Evolutionary conservation across 2,797 vertebrate genomes (phyloP).

Genomic region (Helicolenus hilgendorfi): DNA sequence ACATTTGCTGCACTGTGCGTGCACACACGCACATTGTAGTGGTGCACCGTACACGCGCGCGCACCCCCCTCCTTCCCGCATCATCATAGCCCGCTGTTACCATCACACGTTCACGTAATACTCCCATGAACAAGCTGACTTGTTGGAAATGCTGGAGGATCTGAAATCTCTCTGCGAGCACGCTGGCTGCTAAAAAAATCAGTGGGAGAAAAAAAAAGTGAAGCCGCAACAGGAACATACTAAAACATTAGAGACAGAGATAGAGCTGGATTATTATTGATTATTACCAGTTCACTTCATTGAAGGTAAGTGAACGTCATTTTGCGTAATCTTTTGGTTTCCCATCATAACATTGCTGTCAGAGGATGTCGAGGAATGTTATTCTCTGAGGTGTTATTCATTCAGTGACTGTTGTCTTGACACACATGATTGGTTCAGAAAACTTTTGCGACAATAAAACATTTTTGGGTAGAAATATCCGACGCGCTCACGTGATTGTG

Average conservation of each 20-base stretch:
- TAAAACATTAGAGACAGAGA: slow-evolving; percentile 21
- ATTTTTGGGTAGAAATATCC: background rate
- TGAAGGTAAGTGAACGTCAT: slow-evolving; percentile 78
- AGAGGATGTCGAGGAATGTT: slow-evolving; percentile 7
- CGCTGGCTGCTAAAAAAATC: slow-evolving; percentile 43
- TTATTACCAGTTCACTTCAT: slow-evolving; percentile 53
- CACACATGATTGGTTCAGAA: background rate
- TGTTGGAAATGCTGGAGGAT: slow-evolving; percentile 82
- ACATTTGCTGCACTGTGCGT: slow-evolving; percentile 60
- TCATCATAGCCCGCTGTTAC: slow-evolving; percentile 69
- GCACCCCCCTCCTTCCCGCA: slow-evolving; percentile 69
- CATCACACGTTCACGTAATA: slow-evolving; percentile 79
- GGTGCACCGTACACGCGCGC: background rate
- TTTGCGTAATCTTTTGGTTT: slow-evolving; percentile 30
- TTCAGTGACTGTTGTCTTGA: background rate
- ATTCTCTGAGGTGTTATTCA: background rate
- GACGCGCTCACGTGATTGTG: background rate
- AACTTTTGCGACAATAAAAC: slow-evolving; percentile 59
- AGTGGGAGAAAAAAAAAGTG: slow-evolving; percentile 52
- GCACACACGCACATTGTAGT: slow-evolving; percentile 5
- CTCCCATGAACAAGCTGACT: slow-evolving; percentile 79
- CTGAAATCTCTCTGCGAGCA: slow-evolving; percentile 49
- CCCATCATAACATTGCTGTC: background rate
- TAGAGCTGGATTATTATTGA: slow-evolving; percentile 48
- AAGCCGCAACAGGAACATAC: slow-evolving; percentile 21